phyloP scores from a whole-genome alignment of 2,113 vertebrate genomes.

The Leuciscus idus region DNA sequence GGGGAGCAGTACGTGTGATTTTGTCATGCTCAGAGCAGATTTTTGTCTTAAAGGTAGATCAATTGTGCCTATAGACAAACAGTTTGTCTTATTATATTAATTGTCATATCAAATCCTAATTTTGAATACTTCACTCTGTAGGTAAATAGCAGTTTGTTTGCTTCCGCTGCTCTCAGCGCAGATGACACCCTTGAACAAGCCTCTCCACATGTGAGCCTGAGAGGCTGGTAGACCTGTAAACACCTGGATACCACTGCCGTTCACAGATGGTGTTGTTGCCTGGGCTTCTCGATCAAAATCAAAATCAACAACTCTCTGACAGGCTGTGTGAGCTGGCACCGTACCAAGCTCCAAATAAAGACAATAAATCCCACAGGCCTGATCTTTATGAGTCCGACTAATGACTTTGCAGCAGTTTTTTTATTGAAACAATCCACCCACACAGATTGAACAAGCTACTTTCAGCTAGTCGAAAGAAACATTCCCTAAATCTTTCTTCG shows the following conservation, averaged over 20 bases:
- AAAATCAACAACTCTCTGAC: constrained; percentile 60
- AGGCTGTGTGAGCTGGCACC: constrained; percentile 38
- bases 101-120: not conserved
- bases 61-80: no score
- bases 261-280: constrained; percentile 65
- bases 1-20: no score
- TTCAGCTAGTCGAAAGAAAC: constrained; percentile 49
- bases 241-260: constrained; percentile 66
- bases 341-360: constrained; percentile 65
- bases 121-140: not conserved
- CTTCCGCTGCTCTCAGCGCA: not conserved
- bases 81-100: not conserved
- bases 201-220: constrained; percentile 35
- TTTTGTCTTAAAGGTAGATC: no score
- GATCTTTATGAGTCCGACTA: constrained; percentile 73
- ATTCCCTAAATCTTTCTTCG: constrained; percentile 52
- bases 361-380: constrained; percentile 68
- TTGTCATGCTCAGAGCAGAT: no score
- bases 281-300: constrained; percentile 63
- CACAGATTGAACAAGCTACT: constrained; percentile 70
- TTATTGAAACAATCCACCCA: constrained; percentile 74
- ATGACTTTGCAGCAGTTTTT: constrained; percentile 68
- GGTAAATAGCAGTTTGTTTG: not conserved
- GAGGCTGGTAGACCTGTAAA: constrained; percentile 62
- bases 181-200: not conserved